Evolutionary conservation across 2,113 vertebrate species (phyloP).

Genomic region (Grammomys dolichurus): DNA sequence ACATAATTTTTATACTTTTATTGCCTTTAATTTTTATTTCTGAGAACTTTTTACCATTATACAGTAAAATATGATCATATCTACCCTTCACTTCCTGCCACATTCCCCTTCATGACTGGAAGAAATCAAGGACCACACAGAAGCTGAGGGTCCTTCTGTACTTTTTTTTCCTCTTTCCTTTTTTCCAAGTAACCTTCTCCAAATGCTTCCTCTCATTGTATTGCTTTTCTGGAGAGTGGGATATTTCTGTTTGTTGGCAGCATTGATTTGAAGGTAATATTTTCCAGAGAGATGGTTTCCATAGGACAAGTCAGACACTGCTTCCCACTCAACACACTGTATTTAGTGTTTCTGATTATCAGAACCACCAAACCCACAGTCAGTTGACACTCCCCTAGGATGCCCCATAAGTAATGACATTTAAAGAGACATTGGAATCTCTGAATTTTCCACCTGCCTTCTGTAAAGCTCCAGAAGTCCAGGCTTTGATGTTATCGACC

Average conservation of each 20-base stretch:
- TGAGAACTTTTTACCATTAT: not conserved
- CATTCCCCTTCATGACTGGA: not conserved
- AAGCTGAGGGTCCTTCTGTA: not conserved
- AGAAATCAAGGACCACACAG: not conserved
- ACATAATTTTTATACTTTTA: too few relatives aligned
- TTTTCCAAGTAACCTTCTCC: not conserved
- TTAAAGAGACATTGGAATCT: not conserved
- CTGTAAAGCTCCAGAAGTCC: not conserved
- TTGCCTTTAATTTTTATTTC: not conserved
- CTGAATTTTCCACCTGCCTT: not conserved
- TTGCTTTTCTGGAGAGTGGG: not conserved
- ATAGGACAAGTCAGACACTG: not conserved
- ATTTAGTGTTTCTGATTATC: not conserved
- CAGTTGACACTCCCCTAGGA: not conserved
- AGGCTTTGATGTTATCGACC: not conserved
- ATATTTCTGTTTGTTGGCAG: not conserved
- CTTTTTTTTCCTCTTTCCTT: not conserved
- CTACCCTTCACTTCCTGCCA: not conserved
- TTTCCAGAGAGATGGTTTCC: not conserved
- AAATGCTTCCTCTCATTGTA: not conserved
- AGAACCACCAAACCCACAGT: not conserved
- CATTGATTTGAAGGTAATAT: not conserved
- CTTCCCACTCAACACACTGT: not conserved
- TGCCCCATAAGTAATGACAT: not conserved
- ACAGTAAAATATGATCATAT: not conserved